phyloP scores from a whole-genome alignment of 2,888 invertebrate genomes.

The Drepana falcataria region DNA sequence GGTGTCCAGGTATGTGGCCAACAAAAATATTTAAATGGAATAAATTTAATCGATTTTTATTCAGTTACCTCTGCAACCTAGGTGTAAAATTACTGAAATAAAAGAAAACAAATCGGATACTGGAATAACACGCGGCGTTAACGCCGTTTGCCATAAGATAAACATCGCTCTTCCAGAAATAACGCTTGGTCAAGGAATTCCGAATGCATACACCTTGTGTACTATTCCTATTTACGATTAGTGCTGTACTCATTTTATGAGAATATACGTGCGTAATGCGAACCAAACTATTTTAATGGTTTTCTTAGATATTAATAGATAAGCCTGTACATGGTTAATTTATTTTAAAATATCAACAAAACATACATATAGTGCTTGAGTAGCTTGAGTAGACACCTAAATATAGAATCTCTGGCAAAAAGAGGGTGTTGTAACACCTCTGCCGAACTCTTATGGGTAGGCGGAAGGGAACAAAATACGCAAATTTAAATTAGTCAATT shows the following conservation, averaged over 20 bases:
- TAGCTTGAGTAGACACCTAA: too few species aligned
- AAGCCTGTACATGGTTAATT: too few species aligned
- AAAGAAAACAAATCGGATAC: slow-evolving; percentile 60
- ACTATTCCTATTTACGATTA: slow-evolving; percentile 30
- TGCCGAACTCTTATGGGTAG: too few species aligned
- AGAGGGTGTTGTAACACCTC: too few species aligned
- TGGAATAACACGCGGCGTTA: slow-evolving; percentile 54
- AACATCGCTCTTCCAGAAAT: slow-evolving; percentile 61
- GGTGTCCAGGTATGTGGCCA: neutral
- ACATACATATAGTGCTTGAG: too few species aligned
- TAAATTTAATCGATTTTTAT: slow-evolving; percentile 42
- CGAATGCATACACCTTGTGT: slow-evolving; percentile 45
- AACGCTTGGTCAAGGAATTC: slow-evolving; percentile 53
- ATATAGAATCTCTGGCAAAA: too few species aligned
- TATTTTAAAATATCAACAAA: too few species aligned
- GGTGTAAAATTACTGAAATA: slow-evolving; percentile 62
- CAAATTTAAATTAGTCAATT: too few species aligned
- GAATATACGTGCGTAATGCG: neutral
- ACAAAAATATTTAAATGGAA: slow-evolving; percentile 24
- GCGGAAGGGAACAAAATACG: too few species aligned
- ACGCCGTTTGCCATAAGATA: slow-evolving; percentile 48
- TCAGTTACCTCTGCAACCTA: slow-evolving; percentile 9
- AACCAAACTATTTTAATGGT: neutral
- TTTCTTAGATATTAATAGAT: too few species aligned
- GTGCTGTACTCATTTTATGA: slow-evolving; percentile 1